Conservation (phyloP, 1,140 invertebrate species). For the Phenacoccus solenopsis region DNA sequence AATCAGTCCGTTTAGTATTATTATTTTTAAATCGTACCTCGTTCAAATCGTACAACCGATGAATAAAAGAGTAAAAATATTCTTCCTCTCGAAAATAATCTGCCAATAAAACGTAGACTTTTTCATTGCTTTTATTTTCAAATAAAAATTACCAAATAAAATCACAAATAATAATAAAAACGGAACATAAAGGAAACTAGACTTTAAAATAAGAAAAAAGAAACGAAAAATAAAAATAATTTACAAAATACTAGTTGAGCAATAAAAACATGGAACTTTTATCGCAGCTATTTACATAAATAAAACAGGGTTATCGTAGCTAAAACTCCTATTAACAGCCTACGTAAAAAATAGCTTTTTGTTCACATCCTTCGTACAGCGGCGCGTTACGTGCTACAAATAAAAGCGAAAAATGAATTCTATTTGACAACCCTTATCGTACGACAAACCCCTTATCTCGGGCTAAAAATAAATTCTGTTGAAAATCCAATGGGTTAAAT, state of each 20-base stretch:
- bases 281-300: conserved; percentile 7
- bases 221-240: neutral
- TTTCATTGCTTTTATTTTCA: neutral
- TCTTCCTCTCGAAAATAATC: too few relatives aligned
- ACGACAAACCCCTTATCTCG: too few relatives aligned
- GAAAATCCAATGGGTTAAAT: too few relatives aligned
- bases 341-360: neutral
- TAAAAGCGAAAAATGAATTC: neutral
- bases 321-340: neutral
- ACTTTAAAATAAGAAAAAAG: neutral
- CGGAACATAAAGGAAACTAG: neutral
- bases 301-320: neutral
- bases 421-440: neutral
- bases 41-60: too few relatives aligned
- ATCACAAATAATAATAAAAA: conserved; percentile 12
- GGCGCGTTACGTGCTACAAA: neutral
- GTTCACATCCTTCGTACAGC: neutral
- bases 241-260: conserved; percentile 7
- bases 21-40: too few relatives aligned
- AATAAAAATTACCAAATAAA: conserved; percentile 10
- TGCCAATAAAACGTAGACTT: too few relatives aligned
- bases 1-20: too few relatives aligned
- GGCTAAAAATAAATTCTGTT: too few relatives aligned
- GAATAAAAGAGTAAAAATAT: too few relatives aligned
- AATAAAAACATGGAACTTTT: neutral